A percentile compares a stretch with the other conserved stretches of the same genome.
phyloP scores from a whole-genome alignment of 2,888 invertebrate genomes.

The Rhamphomyia laevipes region DNA sequence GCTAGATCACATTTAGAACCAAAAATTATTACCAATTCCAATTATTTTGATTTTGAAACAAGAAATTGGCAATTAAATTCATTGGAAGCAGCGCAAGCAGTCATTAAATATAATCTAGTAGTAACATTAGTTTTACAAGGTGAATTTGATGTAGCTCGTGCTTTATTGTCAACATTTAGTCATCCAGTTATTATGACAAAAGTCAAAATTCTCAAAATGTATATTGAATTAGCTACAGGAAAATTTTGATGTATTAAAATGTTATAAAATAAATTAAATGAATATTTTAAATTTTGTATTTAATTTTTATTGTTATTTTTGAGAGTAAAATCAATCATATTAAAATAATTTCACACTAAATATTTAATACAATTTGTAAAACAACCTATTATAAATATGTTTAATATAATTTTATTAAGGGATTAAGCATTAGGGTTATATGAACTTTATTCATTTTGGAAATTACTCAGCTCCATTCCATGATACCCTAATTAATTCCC shows the following conservation, averaged over 20 bases:
- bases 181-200: conserved; percentile 31
- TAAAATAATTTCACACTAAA: too few relatives aligned
- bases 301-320: too few relatives aligned
- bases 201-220: conserved; percentile 40
- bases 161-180: conserved; percentile 24
- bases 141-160: conserved; percentile 51
- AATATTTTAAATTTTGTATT: too few relatives aligned
- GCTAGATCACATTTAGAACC: conserved; percentile 73
- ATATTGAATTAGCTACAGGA: conserved; percentile 42
- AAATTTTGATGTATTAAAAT: background rate
- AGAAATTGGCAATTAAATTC: conserved; percentile 44
- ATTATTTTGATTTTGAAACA: conserved; percentile 38
- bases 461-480: too few relatives aligned
- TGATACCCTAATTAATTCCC: too few relatives aligned
- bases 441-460: too few relatives aligned
- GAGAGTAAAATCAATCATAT: too few relatives aligned
- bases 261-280: too few relatives aligned
- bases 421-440: too few relatives aligned
- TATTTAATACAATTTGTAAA: too few relatives aligned
- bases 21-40: conserved; percentile 49
- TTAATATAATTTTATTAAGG: too few relatives aligned
- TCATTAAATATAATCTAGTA: conserved; percentile 67
- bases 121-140: conserved; percentile 63
- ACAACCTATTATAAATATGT: too few relatives aligned
- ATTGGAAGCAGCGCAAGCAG: conserved; percentile 51